Percentiles rank a stretch among this genome's conserved stretches.
phyloP scores from a whole-genome alignment of 2,797 vertebrate genomes.

The Cichlasoma orientale region DNA sequence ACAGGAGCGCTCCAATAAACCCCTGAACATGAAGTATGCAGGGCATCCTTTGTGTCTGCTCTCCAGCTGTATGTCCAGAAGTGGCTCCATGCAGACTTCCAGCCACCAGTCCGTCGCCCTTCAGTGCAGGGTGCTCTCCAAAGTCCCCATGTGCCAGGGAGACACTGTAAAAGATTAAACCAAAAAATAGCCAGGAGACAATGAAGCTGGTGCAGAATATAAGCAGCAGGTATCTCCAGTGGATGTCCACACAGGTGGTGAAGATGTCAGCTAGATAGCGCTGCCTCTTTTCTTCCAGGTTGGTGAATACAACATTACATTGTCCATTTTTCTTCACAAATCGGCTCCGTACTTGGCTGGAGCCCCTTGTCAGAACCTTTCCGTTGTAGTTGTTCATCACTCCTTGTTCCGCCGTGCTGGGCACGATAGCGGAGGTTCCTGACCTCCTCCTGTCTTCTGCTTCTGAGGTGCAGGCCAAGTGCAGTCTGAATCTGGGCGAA shows the following conservation, averaged over 20 bases:
- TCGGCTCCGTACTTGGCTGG: constrained; percentile 88
- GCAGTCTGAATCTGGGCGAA: constrained; percentile 38
- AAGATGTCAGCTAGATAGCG: constrained; percentile 97
- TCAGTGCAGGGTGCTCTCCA: constrained; percentile 56
- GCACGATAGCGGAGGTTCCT: constrained; percentile 30
- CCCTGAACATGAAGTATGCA: constrained; percentile 93
- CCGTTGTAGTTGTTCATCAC: constrained; percentile 74
- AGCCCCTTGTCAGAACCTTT: constrained; percentile 76
- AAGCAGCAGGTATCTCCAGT: constrained; percentile 95
- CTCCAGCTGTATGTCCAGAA: constrained; percentile 37
- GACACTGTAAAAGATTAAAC: constrained; percentile 91
- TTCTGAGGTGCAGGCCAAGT: constrained; percentile 30
- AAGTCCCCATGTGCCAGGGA: constrained; percentile 94
- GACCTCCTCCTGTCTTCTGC: constrained; percentile 53
- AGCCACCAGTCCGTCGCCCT: constrained; percentile 9
- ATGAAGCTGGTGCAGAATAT: constrained; percentile 91
- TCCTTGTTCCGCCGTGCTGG: constrained; percentile 20
- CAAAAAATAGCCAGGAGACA: constrained; percentile 93
- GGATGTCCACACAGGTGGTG: constrained; percentile 96
- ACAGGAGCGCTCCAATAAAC: constrained; percentile 93
- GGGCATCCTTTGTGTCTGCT: constrained; percentile 78
- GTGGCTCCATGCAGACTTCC: constrained; percentile 21
- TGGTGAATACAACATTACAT: constrained; percentile 93
- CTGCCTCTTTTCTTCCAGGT: constrained; percentile 92
- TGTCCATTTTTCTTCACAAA: constrained; percentile 98